Evolutionary conservation across 92 coral and sea anemone genomes (phyloP).

Genomic region (Phenganax marumi): DNA sequence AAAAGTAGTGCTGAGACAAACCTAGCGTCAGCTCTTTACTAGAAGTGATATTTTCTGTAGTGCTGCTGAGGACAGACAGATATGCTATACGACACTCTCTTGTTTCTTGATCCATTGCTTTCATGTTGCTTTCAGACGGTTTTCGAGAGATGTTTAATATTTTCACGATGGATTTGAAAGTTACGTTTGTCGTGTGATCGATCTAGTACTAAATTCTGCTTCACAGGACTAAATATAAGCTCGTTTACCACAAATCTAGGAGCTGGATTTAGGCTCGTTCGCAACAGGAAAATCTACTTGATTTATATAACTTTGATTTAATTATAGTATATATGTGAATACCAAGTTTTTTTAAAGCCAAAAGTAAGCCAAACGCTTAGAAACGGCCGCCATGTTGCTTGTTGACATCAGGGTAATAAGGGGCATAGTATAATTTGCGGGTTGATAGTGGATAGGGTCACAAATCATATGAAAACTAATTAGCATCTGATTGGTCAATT

Average conservation of each 20-base stretch:
- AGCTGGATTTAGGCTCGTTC: no score
- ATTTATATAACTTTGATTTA: not conserved
- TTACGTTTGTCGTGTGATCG: no score
- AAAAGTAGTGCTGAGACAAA: constrained; percentile 33
- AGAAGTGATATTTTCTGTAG: constrained; percentile 82
- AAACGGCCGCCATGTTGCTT: constrained; percentile 25
- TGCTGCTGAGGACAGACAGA: constrained; percentile 76
- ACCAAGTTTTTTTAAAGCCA: not conserved
- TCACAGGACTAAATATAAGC: no score
- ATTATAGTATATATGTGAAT: not conserved
- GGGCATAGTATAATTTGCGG: not conserved
- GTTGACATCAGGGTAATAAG: constrained; percentile 2
- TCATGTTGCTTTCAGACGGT: constrained; percentile 46
- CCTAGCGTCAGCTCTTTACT: constrained; percentile 76
- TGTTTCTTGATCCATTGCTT: constrained; percentile 72
- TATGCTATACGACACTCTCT: constrained; percentile 94
- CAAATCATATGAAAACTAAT: no score
- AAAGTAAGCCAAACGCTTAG: not conserved
- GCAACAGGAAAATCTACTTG: no score
- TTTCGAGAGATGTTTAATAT: constrained; percentile 13
- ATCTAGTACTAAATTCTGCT: no score
- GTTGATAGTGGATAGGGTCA: not conserved
- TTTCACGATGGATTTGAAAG: no score
- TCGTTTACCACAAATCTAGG: no score
- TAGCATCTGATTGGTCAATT: no score